Evolutionary conservation across 2,113 vertebrate genomes (phyloP).

Genomic region (Chrysemys picta): DNA sequence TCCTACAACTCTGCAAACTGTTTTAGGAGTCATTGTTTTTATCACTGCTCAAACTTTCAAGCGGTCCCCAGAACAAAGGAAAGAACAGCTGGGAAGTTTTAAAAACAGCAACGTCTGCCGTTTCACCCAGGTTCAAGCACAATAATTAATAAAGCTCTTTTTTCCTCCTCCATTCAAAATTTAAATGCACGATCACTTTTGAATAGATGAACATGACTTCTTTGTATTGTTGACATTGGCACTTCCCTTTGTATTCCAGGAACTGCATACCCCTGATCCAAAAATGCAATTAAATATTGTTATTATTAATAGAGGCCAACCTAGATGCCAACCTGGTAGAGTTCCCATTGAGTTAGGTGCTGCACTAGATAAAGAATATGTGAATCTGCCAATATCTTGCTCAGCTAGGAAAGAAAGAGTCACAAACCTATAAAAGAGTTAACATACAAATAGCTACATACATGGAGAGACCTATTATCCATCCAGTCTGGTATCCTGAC

Average conservation of each 20-base stretch:
- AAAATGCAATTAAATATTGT: neutral
- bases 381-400: neutral
- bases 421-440: neutral
- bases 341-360: rapidly evolving
- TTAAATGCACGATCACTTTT: neutral
- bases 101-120: conserved; percentile 24
- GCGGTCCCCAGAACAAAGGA: conserved; percentile 59
- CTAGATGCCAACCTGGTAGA: rapidly evolving
- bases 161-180: neutral
- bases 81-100: conserved; percentile 65
- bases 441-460: neutral
- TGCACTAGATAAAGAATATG: neutral
- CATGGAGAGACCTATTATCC: neutral
- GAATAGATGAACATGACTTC: neutral
- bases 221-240: neutral
- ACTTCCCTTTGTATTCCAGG: neutral
- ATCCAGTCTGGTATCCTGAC: neutral
- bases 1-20: conserved; percentile 68
- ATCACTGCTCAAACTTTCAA: conserved; percentile 65
- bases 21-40: conserved; percentile 65
- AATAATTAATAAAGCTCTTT: conserved; percentile 44
- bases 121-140: conserved; percentile 43
- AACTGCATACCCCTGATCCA: neutral
- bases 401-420: neutral
- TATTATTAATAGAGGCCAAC: neutral